Conservation (phyloP, 1,140 invertebrate species). For the Papilio aristodemus region DNA sequence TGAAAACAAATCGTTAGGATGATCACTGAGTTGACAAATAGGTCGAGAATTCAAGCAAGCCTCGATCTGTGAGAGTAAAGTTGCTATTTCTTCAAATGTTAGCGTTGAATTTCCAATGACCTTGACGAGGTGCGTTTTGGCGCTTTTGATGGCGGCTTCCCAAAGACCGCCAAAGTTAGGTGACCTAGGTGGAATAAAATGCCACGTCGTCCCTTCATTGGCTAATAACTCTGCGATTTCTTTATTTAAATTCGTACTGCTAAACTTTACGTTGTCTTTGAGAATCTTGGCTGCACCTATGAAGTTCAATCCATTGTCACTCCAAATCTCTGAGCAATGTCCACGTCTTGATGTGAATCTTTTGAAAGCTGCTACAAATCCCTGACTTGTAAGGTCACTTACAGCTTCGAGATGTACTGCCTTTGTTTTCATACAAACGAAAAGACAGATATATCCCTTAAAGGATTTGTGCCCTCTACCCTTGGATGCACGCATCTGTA, state of each 20-base stretch:
- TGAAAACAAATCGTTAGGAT: slow-evolving; percentile 29
- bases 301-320: slow-evolving; percentile 52
- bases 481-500: not conserved
- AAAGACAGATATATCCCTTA: slow-evolving; percentile 40
- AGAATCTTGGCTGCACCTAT: slow-evolving; percentile 37
- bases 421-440: slow-evolving; percentile 47
- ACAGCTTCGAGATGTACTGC: slow-evolving; percentile 65
- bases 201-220: slow-evolving; percentile 30
- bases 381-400: slow-evolving; percentile 49
- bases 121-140: slow-evolving; percentile 42
- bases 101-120: slow-evolving; percentile 40
- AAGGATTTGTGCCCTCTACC: not conserved
- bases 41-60: slow-evolving; percentile 45
- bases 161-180: slow-evolving; percentile 36
- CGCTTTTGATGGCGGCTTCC: slow-evolving; percentile 36
- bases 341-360: slow-evolving; percentile 57
- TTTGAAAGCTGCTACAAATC: slow-evolving; percentile 53
- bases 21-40: slow-evolving; percentile 14
- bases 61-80: slow-evolving; percentile 43
- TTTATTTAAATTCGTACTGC: slow-evolving; percentile 29
- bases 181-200: slow-evolving; percentile 32
- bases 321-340: slow-evolving; percentile 42
- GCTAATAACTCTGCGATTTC: slow-evolving; percentile 29
- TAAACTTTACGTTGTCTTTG: slow-evolving; percentile 41
- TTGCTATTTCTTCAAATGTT: slow-evolving; percentile 44